These are phyloP conservation scores for Tipula vernalis DNA, from an alignment of 2,888 invertebrate species.

Conservation along the genomic window DNA sequence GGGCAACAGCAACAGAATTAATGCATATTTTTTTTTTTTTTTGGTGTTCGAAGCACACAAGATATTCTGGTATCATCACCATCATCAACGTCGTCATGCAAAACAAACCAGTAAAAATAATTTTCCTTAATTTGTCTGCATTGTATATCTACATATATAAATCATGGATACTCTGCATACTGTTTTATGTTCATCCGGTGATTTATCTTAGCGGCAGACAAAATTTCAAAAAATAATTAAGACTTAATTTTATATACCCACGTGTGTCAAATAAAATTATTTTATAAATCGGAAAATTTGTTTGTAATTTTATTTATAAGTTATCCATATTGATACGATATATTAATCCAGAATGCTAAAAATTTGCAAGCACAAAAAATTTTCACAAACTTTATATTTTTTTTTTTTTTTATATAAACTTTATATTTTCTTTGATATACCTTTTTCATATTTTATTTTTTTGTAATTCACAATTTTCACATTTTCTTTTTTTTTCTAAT, in stretches of 20 bases:
- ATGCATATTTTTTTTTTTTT: background rate
- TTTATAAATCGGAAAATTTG: background rate
- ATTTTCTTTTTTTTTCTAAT: background rate
- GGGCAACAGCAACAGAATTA: background rate
- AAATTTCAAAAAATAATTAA: background rate
- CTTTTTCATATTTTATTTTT: background rate
- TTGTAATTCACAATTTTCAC: background rate
- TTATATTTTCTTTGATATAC: background rate
- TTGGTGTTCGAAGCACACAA: background rate
- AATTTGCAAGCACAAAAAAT: background rate
- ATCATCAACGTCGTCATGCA: background rate
- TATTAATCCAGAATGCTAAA: background rate
- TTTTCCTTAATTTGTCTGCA: background rate
- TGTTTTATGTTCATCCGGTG: background rate
- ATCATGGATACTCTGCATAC: background rate
- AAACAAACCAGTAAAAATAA: background rate
- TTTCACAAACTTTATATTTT: background rate
- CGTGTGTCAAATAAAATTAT: background rate
- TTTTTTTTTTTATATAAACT: background rate
- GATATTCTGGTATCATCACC: background rate
- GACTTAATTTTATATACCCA: background rate
- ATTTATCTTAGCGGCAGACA: background rate
- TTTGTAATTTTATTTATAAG: background rate
- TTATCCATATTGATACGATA: background rate
- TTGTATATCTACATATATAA: background rate